phyloP scores from a whole-genome alignment of 2,797 vertebrate species.

The Mionectes olivaceus region DNA sequence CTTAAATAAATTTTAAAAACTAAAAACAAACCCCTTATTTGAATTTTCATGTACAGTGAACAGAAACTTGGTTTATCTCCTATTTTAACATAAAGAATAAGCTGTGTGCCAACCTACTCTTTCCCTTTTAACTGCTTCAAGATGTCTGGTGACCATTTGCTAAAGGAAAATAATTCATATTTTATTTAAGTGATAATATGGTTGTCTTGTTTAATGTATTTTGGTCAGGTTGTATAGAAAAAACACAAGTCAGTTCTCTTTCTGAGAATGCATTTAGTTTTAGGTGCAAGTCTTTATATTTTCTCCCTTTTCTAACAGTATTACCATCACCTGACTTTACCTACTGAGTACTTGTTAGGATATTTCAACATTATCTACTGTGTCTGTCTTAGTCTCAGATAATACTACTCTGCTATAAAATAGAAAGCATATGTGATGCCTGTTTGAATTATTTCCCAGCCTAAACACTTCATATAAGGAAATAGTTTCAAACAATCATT shows the following conservation, averaged over 20 bases:
- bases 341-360: neutral
- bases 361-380: neutral
- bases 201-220: neutral
- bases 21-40: neutral
- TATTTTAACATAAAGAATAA: neutral
- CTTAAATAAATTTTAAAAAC: neutral
- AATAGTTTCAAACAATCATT: accelerated
- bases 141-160: neutral
- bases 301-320: neutral
- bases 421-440: neutral
- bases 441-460: neutral
- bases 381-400: neutral
- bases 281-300: neutral
- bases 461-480: neutral
- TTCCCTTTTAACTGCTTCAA: neutral
- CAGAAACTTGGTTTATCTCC: neutral
- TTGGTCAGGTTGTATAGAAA: neutral
- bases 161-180: neutral
- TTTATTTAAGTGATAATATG: neutral
- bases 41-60: accelerated
- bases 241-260: accelerated
- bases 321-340: neutral
- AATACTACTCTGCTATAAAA: neutral
- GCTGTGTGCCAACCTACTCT: accelerated
- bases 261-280: neutral